Evolutionary conservation across 2,113 vertebrate species (phyloP).

Genomic region (Rostratula benghalensis): DNA sequence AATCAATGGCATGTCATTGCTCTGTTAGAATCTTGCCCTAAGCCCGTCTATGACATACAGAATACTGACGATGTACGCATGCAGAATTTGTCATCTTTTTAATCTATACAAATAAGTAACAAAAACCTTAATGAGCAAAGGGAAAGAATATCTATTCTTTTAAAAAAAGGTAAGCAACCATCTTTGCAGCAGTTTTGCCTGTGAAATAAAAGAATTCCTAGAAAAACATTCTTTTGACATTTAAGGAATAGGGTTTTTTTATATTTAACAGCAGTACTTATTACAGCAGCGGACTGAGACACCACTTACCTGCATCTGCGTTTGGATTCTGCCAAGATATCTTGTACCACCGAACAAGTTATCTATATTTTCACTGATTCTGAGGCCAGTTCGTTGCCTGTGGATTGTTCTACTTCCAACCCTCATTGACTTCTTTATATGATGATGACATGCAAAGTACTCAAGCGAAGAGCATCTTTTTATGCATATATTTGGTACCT

Average conservation of each 20-base stretch:
- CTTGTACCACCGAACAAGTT: neutral
- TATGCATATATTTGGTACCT: neutral
- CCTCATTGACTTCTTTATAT: neutral
- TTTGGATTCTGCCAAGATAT: neutral
- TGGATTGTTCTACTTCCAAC: neutral
- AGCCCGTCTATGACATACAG: neutral
- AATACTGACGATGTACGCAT: neutral
- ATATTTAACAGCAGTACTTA: neutral
- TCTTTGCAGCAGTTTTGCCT: neutral
- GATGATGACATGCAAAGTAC: neutral
- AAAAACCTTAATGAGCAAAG: neutral
- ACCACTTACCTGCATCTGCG: neutral
- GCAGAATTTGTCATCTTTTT: neutral
- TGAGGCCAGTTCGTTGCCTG: neutral
- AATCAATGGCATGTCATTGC: neutral
- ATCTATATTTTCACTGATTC: neutral
- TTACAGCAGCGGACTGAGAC: neutral
- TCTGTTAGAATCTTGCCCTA: neutral
- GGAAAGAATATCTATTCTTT: neutral
- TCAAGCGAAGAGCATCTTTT: neutral
- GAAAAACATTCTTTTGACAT: neutral
- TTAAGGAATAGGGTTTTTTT: neutral
- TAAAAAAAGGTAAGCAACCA: neutral
- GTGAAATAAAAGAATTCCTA: neutral
- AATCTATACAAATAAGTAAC: neutral